Conservation (phyloP, 1,140 invertebrate species). For the Centruroides vittatus region DNA sequence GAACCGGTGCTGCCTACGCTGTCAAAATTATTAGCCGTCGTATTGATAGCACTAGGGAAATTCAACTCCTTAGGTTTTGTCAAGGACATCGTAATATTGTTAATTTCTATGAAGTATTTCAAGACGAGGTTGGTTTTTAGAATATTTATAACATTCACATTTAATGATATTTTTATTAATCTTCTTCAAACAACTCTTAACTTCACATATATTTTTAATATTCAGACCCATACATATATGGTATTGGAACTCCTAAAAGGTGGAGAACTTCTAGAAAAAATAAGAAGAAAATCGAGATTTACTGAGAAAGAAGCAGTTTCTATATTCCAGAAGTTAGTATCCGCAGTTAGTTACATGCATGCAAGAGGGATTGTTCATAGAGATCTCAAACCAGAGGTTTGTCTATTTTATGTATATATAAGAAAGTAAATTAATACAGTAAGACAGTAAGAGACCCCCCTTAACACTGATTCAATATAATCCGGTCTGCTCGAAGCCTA, state of each 20-base stretch:
- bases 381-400: slow-evolving; percentile 76
- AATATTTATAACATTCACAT: not conserved
- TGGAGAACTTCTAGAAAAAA: slow-evolving; percentile 65
- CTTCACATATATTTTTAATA: not conserved
- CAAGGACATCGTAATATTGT: slow-evolving; percentile 83
- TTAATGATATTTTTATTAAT: not conserved
- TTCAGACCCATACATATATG: slow-evolving; percentile 55
- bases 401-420: not conserved
- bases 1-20: slow-evolving; percentile 57
- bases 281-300: slow-evolving; percentile 46
- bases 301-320: slow-evolving; percentile 49
- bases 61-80: slow-evolving; percentile 58
- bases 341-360: slow-evolving; percentile 70
- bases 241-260: slow-evolving; percentile 73
- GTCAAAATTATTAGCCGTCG: slow-evolving; percentile 80
- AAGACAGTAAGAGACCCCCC: too few species aligned
- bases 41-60: slow-evolving; percentile 58
- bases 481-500: too few species aligned
- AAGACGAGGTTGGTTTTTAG: slow-evolving; percentile 46
- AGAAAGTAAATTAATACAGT: too few species aligned
- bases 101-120: slow-evolving; percentile 59
- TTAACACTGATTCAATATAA: too few species aligned
- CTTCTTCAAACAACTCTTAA: not conserved
- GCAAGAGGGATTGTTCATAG: slow-evolving; percentile 62
- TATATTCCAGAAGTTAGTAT: slow-evolving; percentile 60